Conservation (phyloP, 2,113 vertebrate species). For the Chionodraco myersi region DNA sequence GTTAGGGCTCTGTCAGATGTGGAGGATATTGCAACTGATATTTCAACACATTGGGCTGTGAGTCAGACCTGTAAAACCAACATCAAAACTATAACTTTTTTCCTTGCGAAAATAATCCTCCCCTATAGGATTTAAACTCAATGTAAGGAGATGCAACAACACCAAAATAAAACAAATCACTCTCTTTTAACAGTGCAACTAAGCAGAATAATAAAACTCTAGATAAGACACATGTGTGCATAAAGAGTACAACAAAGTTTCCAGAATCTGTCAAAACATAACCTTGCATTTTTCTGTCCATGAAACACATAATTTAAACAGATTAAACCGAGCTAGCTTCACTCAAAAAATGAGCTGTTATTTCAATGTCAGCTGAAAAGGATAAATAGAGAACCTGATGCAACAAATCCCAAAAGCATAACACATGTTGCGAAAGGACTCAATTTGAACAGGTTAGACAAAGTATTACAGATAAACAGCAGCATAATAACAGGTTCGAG, state of each 20-base stretch:
- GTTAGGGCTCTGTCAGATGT: slow-evolving; percentile 52
- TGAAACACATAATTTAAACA: neutral
- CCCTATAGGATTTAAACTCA: slow-evolving; percentile 11
- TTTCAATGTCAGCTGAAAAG: neutral
- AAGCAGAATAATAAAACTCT: neutral
- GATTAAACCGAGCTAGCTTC: neutral
- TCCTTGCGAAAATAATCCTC: neutral
- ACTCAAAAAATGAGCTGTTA: slow-evolving; percentile 8
- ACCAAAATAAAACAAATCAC: neutral
- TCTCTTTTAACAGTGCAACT: neutral
- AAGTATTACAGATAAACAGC: slow-evolving; percentile 63
- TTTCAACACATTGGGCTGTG: slow-evolving; percentile 68
- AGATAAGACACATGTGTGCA: neutral
- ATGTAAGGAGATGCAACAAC: slow-evolving; percentile 4
- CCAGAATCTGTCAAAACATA: neutral
- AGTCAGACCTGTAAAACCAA: slow-evolving; percentile 55
- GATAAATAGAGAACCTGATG: slow-evolving; percentile 33
- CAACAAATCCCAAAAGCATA: slow-evolving; percentile 27
- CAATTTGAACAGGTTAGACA: slow-evolving; percentile 57
- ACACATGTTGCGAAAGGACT: slow-evolving; percentile 57
- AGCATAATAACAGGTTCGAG: slow-evolving; percentile 58
- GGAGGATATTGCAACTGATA: slow-evolving; percentile 72
- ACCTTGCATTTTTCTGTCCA: neutral
- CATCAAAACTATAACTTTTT: slow-evolving; percentile 20
- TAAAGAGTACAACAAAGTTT: neutral